Evolutionary conservation across 2,113 vertebrate genomes (phyloP).

Genomic region (Willisornis vidua): DNA sequence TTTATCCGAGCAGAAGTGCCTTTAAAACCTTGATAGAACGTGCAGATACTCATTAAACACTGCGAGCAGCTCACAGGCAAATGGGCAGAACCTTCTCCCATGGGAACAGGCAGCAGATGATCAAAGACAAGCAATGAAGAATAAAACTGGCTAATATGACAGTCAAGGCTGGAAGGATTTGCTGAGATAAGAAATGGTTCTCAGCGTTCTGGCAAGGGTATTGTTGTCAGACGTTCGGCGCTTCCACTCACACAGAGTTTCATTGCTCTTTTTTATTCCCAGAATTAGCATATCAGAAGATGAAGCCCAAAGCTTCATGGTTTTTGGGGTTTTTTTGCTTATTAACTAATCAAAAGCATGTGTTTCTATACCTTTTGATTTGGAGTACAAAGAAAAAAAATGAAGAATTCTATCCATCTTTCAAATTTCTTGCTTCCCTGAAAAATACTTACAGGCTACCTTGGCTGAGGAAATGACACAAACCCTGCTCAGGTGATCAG

Average conservation of each 20-base stretch:
- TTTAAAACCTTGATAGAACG: conserved; percentile 19
- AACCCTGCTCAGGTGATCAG: background rate
- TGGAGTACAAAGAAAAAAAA: background rate
- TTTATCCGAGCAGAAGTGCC: background rate
- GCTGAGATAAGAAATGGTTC: conserved; percentile 53
- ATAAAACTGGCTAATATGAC: conserved; percentile 64
- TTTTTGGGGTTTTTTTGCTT: background rate
- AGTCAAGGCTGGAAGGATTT: conserved; percentile 57
- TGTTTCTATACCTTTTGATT: background rate
- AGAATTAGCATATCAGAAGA: conserved; percentile 45
- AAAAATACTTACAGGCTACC: background rate
- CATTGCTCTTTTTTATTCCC: conserved; percentile 15
- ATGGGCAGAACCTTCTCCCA: conserved; percentile 33
- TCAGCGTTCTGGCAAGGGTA: conserved; percentile 28
- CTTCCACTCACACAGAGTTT: background rate
- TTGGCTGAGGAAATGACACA: background rate
- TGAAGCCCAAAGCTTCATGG: background rate
- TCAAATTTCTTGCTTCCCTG: background rate
- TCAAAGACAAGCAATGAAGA: conserved; percentile 59
- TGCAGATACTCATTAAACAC: conserved; percentile 42
- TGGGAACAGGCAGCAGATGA: conserved; percentile 40
- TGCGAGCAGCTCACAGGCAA: conserved; percentile 43
- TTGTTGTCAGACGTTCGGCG: conserved; percentile 26
- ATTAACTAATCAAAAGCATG: conserved; percentile 23
- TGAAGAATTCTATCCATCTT: background rate